Conservation (phyloP, 2,113 vertebrate species). For the Antidorcas marsupialis region DNA sequence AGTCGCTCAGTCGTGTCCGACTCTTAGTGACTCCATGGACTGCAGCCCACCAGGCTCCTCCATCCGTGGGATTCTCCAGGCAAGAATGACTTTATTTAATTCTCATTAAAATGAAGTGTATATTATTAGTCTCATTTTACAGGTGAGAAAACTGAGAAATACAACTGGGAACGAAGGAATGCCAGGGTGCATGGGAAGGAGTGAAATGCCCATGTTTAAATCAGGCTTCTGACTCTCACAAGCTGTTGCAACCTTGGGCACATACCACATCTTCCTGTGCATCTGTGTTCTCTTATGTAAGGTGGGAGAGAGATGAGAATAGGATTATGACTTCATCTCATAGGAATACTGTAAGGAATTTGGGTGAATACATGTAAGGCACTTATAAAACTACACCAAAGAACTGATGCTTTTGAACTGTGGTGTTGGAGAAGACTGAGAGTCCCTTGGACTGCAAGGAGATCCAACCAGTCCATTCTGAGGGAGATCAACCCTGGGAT, state of each 20-base stretch:
- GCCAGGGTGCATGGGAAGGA: accelerated
- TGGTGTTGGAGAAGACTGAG: no score
- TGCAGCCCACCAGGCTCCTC: no score
- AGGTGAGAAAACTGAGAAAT: neutral
- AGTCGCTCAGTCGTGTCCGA: no score
- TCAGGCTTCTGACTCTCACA: neutral
- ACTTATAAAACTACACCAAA: neutral
- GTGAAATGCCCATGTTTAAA: neutral
- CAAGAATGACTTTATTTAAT: neutral
- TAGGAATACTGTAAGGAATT: neutral
- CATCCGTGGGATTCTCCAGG: no score
- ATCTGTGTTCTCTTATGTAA: neutral
- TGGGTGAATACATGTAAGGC: neutral
- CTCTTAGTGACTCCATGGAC: no score
- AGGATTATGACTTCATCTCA: neutral
- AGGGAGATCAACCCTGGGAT: no score
- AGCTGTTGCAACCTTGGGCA: neutral
- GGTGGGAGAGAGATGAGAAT: neutral
- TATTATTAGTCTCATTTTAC: neutral
- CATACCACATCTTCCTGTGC: neutral
- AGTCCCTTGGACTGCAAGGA: no score
- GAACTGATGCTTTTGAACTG: no score
- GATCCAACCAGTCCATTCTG: no score
- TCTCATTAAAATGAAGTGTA: neutral
- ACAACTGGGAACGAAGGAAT: neutral